A percentile compares a stretch with the other conserved stretches of the same genome.
Evolutionary conservation across 2,113 vertebrate genomes (phyloP).

Genomic region (Burhinus oedicnemus): DNA sequence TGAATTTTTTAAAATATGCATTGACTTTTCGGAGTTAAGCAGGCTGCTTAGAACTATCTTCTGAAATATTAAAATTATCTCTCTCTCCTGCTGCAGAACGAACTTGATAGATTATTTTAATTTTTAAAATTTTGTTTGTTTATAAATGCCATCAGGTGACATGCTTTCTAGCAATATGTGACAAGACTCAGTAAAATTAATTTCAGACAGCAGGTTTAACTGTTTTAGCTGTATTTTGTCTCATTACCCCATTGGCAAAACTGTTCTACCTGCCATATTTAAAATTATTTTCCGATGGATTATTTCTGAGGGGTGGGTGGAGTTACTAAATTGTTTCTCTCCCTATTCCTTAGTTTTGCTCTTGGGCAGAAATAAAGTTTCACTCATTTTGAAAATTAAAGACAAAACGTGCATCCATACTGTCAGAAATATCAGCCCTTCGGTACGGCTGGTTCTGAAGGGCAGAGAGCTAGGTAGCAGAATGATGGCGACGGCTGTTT

Average conservation of each 20-base stretch:
- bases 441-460: neutral
- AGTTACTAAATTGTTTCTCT: neutral
- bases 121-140: neutral
- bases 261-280: neutral
- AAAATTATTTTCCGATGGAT: neutral
- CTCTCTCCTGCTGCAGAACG: neutral
- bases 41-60: neutral
- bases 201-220: neutral
- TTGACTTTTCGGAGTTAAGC: neutral
- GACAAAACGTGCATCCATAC: neutral
- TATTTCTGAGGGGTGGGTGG: neutral
- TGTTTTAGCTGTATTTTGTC: neutral
- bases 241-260: neutral
- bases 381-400: neutral
- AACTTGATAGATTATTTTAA: neutral
- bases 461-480: neutral
- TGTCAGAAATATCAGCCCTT: neutral
- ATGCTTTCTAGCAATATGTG: neutral
- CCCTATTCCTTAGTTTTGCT: neutral
- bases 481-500: rapidly evolving
- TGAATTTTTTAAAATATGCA: neutral
- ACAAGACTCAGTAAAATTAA: neutral
- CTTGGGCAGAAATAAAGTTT: neutral
- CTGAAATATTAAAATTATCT: neutral
- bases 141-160: neutral